phyloP scores from a whole-genome alignment of 1,140 invertebrate species.

The Drosophila erecta region DNA sequence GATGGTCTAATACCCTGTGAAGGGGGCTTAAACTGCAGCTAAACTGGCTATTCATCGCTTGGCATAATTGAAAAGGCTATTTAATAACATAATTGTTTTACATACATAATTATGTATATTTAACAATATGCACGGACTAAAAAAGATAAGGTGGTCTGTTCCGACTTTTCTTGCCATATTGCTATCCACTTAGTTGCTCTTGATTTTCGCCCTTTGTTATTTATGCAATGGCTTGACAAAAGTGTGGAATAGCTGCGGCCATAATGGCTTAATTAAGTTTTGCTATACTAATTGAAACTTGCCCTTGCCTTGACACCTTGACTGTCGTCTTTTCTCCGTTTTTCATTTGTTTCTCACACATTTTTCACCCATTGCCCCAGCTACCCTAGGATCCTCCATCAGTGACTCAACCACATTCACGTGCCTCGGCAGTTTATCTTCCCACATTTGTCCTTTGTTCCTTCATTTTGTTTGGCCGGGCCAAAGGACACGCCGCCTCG shows the following conservation, averaged over 20 bases:
- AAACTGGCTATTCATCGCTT: neutral
- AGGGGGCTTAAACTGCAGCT: neutral
- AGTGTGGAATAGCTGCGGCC: conserved; percentile 18
- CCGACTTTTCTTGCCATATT: neutral
- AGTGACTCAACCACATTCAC: conserved; percentile 41
- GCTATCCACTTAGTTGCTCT: neutral
- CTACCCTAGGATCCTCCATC: neutral
- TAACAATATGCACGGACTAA: too few relatives aligned
- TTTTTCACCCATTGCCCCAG: neutral
- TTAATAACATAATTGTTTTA: neutral
- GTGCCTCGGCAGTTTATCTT: conserved; percentile 62
- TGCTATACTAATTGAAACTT: conserved; percentile 74
- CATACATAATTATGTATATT: too few relatives aligned
- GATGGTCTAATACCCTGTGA: neutral
- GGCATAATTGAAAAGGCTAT: too few relatives aligned
- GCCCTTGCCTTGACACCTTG: conserved; percentile 23
- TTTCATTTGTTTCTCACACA: neutral
- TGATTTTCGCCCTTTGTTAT: conserved; percentile 39
- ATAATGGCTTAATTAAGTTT: conserved; percentile 78
- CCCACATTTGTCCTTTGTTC: conserved; percentile 68
- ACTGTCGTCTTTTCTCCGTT: neutral
- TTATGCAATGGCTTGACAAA: conserved; percentile 52
- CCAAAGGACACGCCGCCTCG: conserved; percentile 41
- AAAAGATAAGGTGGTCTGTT: neutral
- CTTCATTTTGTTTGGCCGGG: conserved; percentile 28